Conservation (phyloP, 1,140 invertebrate genomes). For the Eulimnadia texana region DNA sequence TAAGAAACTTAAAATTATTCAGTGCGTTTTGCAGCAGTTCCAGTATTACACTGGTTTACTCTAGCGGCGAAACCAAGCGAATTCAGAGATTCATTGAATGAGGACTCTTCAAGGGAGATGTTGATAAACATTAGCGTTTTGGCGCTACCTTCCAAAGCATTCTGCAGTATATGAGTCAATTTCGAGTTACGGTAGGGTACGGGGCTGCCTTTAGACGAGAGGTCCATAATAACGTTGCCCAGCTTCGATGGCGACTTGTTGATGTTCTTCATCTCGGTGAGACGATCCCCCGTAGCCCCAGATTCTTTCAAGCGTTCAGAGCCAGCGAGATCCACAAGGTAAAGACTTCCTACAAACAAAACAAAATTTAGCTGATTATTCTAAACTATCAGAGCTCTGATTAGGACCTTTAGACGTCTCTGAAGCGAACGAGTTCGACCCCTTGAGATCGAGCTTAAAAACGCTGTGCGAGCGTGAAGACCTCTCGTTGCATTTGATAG, state of each 20-base stretch:
- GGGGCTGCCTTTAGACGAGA: slow-evolving; percentile 52
- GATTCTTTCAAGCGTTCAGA: slow-evolving; percentile 75
- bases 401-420: slow-evolving; percentile 13
- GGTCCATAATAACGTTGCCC: slow-evolving; percentile 71
- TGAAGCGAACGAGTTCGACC: slow-evolving; percentile 29
- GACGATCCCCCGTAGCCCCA: slow-evolving; percentile 47
- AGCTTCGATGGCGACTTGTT: slow-evolving; percentile 74
- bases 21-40: slow-evolving; percentile 26
- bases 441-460: slow-evolving; percentile 32
- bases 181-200: slow-evolving; percentile 85
- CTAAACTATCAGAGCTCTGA: neutral
- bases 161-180: slow-evolving; percentile 74
- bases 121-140: slow-evolving; percentile 86
- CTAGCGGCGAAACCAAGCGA: slow-evolving; percentile 57
- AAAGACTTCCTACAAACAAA: slow-evolving; percentile 39
- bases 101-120: slow-evolving; percentile 67
- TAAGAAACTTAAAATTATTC: too few relatives aligned
- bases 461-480: slow-evolving; percentile 73
- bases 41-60: slow-evolving; percentile 37
- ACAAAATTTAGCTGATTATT: neutral
- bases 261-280: slow-evolving; percentile 77
- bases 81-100: slow-evolving; percentile 67
- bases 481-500: slow-evolving; percentile 35
- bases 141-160: slow-evolving; percentile 76
- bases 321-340: slow-evolving; percentile 84